Evolutionary conservation across 2,888 invertebrate genomes (phyloP).

Genomic region (Apamea crenata): DNA sequence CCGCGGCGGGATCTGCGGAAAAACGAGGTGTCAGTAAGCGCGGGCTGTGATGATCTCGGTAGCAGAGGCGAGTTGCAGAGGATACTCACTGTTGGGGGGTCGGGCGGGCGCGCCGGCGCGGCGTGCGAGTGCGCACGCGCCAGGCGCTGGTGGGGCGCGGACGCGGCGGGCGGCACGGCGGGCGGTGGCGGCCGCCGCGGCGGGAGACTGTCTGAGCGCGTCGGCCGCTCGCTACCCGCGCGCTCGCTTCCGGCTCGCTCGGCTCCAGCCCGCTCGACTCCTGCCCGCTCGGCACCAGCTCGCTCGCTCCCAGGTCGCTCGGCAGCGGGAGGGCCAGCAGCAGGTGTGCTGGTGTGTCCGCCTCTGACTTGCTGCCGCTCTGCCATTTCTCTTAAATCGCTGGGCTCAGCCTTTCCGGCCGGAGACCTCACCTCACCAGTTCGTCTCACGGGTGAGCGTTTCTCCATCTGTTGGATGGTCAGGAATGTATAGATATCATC

Average conservation of each 20-base stretch:
- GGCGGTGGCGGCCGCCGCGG: constrained; percentile 78
- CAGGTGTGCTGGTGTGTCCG: constrained; percentile 21
- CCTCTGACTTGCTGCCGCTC: constrained; percentile 46
- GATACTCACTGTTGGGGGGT: constrained; percentile 78
- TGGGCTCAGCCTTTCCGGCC: constrained; percentile 62
- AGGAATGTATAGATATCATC: not conserved
- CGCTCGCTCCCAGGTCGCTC: constrained; percentile 27
- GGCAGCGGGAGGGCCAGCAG: not conserved
- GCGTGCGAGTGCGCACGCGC: constrained; percentile 81
- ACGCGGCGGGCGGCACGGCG: constrained; percentile 65
- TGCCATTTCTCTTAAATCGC: constrained; percentile 38
- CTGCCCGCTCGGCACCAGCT: constrained; percentile 3
- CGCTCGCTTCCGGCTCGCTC: constrained; percentile 29
- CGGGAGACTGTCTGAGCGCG: constrained; percentile 70
- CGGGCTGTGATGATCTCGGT: not conserved
- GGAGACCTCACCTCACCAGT: constrained; percentile 64
- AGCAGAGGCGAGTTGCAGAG: not conserved
- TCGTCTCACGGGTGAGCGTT: constrained; percentile 73
- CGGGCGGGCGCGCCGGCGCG: constrained; percentile 76
- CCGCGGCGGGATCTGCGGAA: constrained; percentile 82
- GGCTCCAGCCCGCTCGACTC: constrained; percentile 5
- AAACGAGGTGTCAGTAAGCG: not conserved
- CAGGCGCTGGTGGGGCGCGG: constrained; percentile 74
- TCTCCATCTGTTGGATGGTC: constrained; percentile 70
- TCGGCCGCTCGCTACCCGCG: constrained; percentile 28